Conservation (phyloP, 2,797 vertebrate genomes). For the Okamejei kenojei region DNA sequence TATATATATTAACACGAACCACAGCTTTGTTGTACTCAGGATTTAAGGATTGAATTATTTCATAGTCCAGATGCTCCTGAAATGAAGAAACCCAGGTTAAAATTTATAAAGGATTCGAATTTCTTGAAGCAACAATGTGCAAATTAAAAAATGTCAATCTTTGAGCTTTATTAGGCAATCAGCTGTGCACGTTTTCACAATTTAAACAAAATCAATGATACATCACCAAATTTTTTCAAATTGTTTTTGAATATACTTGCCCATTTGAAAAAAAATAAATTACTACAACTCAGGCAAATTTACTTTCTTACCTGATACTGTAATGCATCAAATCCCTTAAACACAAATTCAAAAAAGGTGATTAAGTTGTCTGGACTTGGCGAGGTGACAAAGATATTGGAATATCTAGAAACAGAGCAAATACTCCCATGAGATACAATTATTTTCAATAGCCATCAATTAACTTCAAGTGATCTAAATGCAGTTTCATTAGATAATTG, state of each 20-base stretch:
- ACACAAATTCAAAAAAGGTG: slow-evolving; percentile 94
- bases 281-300: neutral
- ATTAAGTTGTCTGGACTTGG: slow-evolving; percentile 96
- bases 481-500: neutral
- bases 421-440: neutral
- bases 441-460: neutral
- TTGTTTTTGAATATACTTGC: neutral
- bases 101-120: neutral
- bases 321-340: slow-evolving; percentile 91
- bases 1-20: slow-evolving; percentile 90
- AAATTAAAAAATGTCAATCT: neutral
- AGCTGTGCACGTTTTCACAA: too few species aligned
- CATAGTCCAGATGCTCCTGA: slow-evolving; percentile 94
- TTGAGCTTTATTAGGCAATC: neutral
- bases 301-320: slow-evolving; percentile 79
- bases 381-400: slow-evolving; percentile 94
- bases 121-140: neutral
- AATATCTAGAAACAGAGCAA: slow-evolving; percentile 67
- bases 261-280: neutral
- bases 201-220: neutral
- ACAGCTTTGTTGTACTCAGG: slow-evolving; percentile 97
- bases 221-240: neutral
- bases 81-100: neutral
- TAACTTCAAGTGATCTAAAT: neutral
- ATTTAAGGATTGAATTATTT: slow-evolving; percentile 94